Percentiles rank a stretch among this genome's conserved stretches.
Conservation (phyloP, 2,888 invertebrate genomes). For the Metallyticus violacea region DNA sequence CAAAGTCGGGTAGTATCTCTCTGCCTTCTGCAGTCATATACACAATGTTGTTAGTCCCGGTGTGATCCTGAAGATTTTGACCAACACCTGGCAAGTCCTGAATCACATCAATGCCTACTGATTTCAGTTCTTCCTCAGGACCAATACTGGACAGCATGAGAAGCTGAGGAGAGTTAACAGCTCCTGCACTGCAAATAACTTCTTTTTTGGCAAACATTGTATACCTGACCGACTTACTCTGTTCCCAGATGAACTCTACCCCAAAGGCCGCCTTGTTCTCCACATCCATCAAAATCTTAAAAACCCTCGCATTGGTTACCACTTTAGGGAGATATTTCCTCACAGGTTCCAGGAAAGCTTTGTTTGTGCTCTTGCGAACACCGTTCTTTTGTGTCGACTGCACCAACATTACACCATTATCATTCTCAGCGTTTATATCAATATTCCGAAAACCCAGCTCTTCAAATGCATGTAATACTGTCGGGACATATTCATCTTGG, state of each 20-base stretch:
- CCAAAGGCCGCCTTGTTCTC: not conserved
- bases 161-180: constrained; percentile 47
- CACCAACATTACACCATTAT: not conserved
- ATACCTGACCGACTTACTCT: not conserved
- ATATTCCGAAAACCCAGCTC: not conserved
- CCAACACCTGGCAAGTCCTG: constrained; percentile 48
- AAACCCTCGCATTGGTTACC: not conserved
- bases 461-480: not conserved
- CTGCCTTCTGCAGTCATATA: not conserved
- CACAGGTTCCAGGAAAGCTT: not conserved
- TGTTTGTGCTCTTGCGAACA: not conserved
- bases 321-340: not conserved
- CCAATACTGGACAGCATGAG: constrained; percentile 48
- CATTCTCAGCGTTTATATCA: not conserved
- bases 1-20: not conserved
- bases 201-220: not conserved
- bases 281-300: not conserved
- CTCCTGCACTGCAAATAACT: not conserved
- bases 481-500: not conserved
- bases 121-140: not conserved
- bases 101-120: constrained; percentile 37
- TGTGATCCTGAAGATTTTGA: constrained; percentile 61
- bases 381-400: not conserved
- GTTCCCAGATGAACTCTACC: not conserved
- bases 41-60: not conserved